Evolutionary conservation across 2,797 vertebrate genomes (phyloP), one percentile per base, ranked within the genome.

Genomic region (Anguilla marmorata): DNA sequence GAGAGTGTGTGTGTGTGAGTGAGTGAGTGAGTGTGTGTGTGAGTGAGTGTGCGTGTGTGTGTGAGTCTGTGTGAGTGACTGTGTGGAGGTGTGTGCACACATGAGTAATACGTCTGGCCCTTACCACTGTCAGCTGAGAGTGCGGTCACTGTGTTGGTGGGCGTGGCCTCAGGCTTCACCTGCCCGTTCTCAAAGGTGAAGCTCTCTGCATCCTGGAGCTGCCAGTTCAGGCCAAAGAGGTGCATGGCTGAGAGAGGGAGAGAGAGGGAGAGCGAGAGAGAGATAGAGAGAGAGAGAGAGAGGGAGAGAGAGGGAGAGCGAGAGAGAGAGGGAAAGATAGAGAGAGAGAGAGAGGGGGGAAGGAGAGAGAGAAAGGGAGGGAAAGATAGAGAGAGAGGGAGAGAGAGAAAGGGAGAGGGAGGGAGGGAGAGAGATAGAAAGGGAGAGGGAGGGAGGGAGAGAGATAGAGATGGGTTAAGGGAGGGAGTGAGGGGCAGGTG

Each of bases 181-280:
- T 97, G 98, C 91, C 98, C 98, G 1, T 99, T 99, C 94, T 99
- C 98, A 95, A 99, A 99, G 0, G 98, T 96, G 90, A 98, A 97
- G 89, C 96, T 97, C 92, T 99, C 98, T 19, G 96, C 97, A 93
- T 99, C 98, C 93, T 99, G 98, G 88, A 99, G 96, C 94, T 99
- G 98, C 98, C 98, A 99, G 95, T 99, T 99, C 90, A 99, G 96
- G 92, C 98, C 98, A 93, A 99, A 98, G 45, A 99, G 97, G 95
- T 99, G 98, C 98, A 99, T 99, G 86, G 98, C 98, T 99, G 33
- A 11, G 52, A 60, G 27, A 60, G 21, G 21, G 33, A 58, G 16
- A 52, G 52, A 12, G 63, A 58, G 63, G 30, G 50, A 27, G 24
- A 48, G 33, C 30, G 14, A 54, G 80, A 54, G 85, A 76, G 33